Percentiles rank a stretch among this genome's conserved stretches.
phyloP scores from a whole-genome alignment of 2,113 vertebrate species.

The Nannobrachium achirus region DNA sequence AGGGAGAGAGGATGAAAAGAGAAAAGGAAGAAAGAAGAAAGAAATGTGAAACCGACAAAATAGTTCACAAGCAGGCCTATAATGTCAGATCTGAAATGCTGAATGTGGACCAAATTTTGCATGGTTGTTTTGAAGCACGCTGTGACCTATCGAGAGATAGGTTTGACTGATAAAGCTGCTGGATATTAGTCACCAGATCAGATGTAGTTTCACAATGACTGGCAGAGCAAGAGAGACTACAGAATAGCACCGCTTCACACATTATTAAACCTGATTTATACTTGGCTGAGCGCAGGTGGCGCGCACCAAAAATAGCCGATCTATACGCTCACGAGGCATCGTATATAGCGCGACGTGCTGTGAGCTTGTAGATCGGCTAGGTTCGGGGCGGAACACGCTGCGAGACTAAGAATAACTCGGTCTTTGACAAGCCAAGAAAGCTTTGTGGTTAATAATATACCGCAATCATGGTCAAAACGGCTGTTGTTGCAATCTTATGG shows the following conservation, averaged over 20 bases:
- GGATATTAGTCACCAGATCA: conserved; percentile 59
- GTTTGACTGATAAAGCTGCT: conserved; percentile 54
- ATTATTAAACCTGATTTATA: conserved; percentile 12
- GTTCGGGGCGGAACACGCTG: too few species aligned
- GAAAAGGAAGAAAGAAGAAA: conserved; percentile 15
- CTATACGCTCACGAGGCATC: too few species aligned
- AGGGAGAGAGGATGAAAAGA: background rate
- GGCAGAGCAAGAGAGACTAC: conserved; percentile 32
- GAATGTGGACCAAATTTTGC: conserved; percentile 59
- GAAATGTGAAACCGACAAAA: conserved; percentile 15
- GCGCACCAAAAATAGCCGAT: background rate
- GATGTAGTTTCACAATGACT: conserved; percentile 72
- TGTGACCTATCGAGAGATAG: conserved; percentile 38
- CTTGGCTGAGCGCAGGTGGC: background rate
- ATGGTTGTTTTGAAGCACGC: conserved; percentile 57
- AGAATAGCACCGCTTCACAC: conserved; percentile 32
- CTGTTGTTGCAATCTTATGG: conserved; percentile 11
- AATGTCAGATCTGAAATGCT: conserved; percentile 35
- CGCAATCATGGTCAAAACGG: conserved; percentile 25
- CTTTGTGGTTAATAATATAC: background rate
- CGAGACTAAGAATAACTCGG: too few species aligned
- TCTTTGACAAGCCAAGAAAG: too few species aligned
- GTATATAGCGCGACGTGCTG: too few species aligned
- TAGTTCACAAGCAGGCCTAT: background rate
- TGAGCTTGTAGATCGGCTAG: too few species aligned